Evolutionary conservation across 2,888 invertebrate species (phyloP).

Genomic region (Nephrotoma guestfalica): DNA sequence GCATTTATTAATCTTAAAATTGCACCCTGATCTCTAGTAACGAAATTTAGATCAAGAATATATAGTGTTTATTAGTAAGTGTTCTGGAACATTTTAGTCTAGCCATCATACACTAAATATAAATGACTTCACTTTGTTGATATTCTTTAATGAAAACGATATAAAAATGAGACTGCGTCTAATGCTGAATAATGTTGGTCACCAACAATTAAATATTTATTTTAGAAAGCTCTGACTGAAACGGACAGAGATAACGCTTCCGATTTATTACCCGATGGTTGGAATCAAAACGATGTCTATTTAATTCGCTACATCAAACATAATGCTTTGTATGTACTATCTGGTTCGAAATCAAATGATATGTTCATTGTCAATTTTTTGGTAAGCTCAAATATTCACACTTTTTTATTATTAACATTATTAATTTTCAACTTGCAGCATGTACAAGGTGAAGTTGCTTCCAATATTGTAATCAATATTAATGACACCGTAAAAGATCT

Average conservation of each 20-base stretch:
- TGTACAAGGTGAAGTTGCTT: not conserved
- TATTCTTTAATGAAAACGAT: not conserved
- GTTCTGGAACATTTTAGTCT: no score
- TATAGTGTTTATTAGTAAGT: no score
- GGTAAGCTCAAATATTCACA: not conserved
- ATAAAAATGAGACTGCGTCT: not conserved
- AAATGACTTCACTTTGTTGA: no score
- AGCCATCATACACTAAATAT: no score
- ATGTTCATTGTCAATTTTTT: not conserved
- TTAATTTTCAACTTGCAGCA: not conserved
- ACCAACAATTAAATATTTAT: not conserved
- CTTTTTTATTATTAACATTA: not conserved
- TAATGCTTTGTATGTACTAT: not conserved
- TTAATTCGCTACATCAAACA: not conserved
- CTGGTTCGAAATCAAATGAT: not conserved
- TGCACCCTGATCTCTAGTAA: no score
- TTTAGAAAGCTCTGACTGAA: not conserved
- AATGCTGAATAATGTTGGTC: no score
- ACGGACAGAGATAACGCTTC: not conserved
- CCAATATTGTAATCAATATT: not conserved
- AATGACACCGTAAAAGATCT: not conserved
- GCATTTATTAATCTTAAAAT: not conserved
- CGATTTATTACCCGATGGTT: not conserved
- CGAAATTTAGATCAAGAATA: no score
- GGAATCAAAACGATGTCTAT: not conserved